phyloP scores from a whole-genome alignment of 2,888 invertebrate species.

The Gymnosoma rotundatum region DNA sequence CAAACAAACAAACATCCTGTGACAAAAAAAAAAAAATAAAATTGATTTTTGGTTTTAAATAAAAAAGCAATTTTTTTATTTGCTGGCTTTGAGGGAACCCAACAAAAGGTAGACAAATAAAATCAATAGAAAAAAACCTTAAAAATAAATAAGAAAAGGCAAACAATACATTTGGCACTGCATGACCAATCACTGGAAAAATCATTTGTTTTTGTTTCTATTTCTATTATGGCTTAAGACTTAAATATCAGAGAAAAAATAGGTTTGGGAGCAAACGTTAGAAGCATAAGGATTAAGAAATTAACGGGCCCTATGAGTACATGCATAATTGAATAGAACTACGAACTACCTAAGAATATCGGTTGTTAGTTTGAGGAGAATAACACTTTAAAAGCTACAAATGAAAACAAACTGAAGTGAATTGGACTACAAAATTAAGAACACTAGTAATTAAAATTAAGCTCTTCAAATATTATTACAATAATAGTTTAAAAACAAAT shows the following conservation, averaged over 20 bases:
- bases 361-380: no score
- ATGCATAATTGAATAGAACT: no score
- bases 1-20: constrained; percentile 55
- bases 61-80: constrained; percentile 48
- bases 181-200: constrained; percentile 68
- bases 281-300: not conserved
- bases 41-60: constrained; percentile 56
- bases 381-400: no score
- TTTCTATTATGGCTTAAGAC: constrained; percentile 12
- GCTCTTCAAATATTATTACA: no score
- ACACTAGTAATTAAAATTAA: no score
- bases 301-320: no score
- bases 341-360: no score
- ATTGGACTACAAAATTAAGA: no score
- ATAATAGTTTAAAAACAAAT: no score
- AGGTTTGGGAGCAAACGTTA: not conserved
- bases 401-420: no score
- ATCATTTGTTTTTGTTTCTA: constrained; percentile 50
- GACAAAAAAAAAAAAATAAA: constrained; percentile 52
- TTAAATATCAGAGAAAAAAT: not conserved
- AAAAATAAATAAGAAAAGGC: constrained; percentile 11
- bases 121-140: constrained; percentile 51
- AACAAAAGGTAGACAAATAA: constrained; percentile 56
- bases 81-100: not conserved
- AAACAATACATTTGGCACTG: constrained; percentile 70